Percentiles rank a stretch among this genome's conserved stretches.
These are phyloP conservation scores for Popillia japonica DNA, from an alignment of 1,140 invertebrate species.

Conservation along the genomic window DNA sequence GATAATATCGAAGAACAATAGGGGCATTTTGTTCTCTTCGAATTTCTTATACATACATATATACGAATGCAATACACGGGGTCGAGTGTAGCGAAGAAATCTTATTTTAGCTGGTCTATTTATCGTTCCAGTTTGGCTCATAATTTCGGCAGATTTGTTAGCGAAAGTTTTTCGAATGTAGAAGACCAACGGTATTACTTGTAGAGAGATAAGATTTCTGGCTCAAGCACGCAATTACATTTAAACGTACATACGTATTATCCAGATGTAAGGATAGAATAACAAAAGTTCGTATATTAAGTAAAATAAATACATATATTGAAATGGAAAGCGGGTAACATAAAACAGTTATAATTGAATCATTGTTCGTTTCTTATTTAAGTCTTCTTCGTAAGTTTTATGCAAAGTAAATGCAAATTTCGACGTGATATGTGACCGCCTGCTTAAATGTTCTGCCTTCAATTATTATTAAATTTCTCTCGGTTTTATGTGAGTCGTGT, in stretches of 20 bases:
- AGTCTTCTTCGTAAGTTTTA: constrained; percentile 19
- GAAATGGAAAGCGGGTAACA: neutral
- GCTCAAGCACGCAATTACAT: constrained; percentile 43
- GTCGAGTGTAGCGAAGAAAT: constrained; percentile 21
- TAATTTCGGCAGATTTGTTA: constrained; percentile 48
- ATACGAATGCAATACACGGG: constrained; percentile 40
- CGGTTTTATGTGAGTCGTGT: neutral
- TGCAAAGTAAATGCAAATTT: constrained; percentile 40
- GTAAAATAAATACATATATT: too few species aligned
- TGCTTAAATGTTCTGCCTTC: constrained; percentile 12
- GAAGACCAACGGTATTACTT: constrained; percentile 36
- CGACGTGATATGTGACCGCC: neutral
- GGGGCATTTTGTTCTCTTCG: constrained; percentile 47
- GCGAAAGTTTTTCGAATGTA: constrained; percentile 45
- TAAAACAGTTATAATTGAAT: constrained; percentile 37
- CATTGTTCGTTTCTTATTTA: constrained; percentile 36
- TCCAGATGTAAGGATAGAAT: neutral
- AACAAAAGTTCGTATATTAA: too few species aligned
- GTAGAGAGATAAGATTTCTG: constrained; percentile 42
- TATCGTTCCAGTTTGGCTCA: constrained; percentile 43
- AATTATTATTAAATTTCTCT: constrained; percentile 18
- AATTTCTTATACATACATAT: constrained; percentile 37
- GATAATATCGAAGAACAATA: constrained; percentile 49
- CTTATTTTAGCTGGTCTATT: constrained; percentile 41
- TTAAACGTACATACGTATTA: constrained; percentile 12